These are phyloP conservation scores for Sinelater perroti DNA, from an alignment of 2,888 invertebrate genomes.

Conservation along the genomic window DNA sequence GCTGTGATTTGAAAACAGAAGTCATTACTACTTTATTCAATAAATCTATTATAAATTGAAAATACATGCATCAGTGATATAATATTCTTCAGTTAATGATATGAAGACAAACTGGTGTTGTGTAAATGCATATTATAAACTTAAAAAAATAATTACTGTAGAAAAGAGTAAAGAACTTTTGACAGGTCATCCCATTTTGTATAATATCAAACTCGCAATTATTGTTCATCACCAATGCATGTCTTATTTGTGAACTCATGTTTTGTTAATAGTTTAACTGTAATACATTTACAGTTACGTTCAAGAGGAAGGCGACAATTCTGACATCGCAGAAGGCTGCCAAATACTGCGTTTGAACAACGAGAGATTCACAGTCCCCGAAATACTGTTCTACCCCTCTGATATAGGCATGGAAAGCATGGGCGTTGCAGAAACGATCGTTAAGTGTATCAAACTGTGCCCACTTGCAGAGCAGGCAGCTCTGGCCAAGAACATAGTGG, in stretches of 20 bases:
- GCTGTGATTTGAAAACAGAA: too few relatives aligned
- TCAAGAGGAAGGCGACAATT: conserved; percentile 48
- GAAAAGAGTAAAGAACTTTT: too few relatives aligned
- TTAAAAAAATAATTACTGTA: too few relatives aligned
- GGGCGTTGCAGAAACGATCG: conserved; percentile 91
- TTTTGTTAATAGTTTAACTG: too few relatives aligned
- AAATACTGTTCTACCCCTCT: conserved; percentile 92
- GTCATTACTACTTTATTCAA: too few relatives aligned
- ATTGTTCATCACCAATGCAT: too few relatives aligned
- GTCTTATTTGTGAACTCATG: neutral
- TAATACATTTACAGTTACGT: conserved; percentile 46
- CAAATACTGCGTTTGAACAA: conserved; percentile 89
- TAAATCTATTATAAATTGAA: too few relatives aligned
- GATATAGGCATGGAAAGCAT: conserved; percentile 92
- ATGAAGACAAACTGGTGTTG: too few relatives aligned
- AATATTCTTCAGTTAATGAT: too few relatives aligned
- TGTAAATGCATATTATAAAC: too few relatives aligned
- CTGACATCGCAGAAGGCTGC: conserved; percentile 54
- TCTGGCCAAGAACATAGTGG: conserved; percentile 82
- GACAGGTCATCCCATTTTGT: too few relatives aligned
- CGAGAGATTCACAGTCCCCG: conserved; percentile 94
- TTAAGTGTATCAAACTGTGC: conserved; percentile 78
- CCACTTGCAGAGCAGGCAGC: conserved; percentile 78
- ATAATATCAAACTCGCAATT: neutral
- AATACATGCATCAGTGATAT: too few relatives aligned